Evolutionary conservation across 2,888 invertebrate genomes (phyloP).

Genomic region (Platycnemis pennipes): DNA sequence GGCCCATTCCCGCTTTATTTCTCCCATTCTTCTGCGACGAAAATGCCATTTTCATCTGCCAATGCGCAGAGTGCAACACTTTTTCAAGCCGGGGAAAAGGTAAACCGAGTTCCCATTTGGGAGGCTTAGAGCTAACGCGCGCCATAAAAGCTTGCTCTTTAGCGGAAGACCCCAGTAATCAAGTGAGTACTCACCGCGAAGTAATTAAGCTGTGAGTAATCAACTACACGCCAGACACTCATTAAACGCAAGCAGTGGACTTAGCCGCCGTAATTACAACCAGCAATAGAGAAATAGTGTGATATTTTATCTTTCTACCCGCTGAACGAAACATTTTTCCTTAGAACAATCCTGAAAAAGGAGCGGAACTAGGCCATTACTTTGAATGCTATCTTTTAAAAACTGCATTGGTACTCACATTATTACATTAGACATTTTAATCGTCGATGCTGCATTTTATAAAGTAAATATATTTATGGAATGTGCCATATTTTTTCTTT

Average conservation of each 20-base stretch:
- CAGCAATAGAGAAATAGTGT: not conserved
- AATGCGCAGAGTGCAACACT: not conserved
- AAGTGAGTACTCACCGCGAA: not conserved
- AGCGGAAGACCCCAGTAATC: not conserved
- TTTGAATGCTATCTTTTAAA: too few relatives aligned
- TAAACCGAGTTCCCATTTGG: not conserved
- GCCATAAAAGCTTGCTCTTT: not conserved
- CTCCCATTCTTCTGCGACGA: not conserved
- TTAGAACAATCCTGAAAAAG: not conserved
- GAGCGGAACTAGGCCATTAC: too few relatives aligned
- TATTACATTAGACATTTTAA: too few relatives aligned
- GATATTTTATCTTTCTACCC: not conserved
- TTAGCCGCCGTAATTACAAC: not conserved
- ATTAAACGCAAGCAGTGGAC: not conserved
- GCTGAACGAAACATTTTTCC: not conserved
- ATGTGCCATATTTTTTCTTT: too few relatives aligned
- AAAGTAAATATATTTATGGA: too few relatives aligned
- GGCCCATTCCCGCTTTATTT: not conserved
- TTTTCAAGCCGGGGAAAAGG: not conserved
- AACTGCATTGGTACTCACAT: too few relatives aligned
- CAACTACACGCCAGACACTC: not conserved
- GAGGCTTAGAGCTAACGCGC: not conserved
- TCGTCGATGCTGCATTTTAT: too few relatives aligned
- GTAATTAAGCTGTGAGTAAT: not conserved
- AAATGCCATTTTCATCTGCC: not conserved